Conservation (phyloP, 2,888 invertebrate genomes). For the Hydroisotoma schaefferi region DNA sequence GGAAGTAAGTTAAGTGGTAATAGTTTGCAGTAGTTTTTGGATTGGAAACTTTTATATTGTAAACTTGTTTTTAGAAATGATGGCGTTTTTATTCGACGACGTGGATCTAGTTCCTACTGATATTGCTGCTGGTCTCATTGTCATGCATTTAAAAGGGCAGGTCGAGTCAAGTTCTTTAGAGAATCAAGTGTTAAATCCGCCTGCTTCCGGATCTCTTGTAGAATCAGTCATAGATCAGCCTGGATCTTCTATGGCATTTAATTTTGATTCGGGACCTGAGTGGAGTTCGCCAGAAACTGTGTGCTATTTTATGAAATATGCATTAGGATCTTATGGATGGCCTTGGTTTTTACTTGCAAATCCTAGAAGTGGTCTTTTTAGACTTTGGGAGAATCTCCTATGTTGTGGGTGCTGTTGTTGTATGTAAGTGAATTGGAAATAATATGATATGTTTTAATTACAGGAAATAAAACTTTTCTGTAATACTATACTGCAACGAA, state of each 20-base stretch:
- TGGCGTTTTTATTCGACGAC: constrained; percentile 75
- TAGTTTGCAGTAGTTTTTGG: constrained; percentile 6
- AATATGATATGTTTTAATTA: constrained; percentile 4
- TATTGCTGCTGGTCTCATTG: constrained; percentile 78
- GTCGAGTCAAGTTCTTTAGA: constrained; percentile 27
- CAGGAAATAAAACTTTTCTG: neutral
- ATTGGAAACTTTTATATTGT: neutral
- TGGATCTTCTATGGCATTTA: constrained; percentile 15
- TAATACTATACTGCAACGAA: neutral
- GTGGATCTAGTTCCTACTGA: constrained; percentile 85
- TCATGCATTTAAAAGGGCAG: constrained; percentile 72
- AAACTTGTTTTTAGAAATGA: constrained; percentile 60
- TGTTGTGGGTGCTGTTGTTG: constrained; percentile 42
- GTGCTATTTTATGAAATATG: constrained; percentile 45
- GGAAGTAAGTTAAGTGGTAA: constrained; percentile 59
- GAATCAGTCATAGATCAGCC: constrained; percentile 3
- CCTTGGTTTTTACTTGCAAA: constrained; percentile 46
- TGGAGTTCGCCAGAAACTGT: constrained; percentile 42
- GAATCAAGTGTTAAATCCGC: neutral
- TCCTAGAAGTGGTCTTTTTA: constrained; percentile 39
- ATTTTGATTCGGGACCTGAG: constrained; percentile 7
- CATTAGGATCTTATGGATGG: constrained; percentile 45
- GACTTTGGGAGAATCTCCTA: constrained; percentile 42
- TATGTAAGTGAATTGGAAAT: constrained; percentile 21
- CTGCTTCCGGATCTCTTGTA: neutral